Conservation (phyloP, 2,797 vertebrate genomes). For the Leptodactylus fallax region DNA sequence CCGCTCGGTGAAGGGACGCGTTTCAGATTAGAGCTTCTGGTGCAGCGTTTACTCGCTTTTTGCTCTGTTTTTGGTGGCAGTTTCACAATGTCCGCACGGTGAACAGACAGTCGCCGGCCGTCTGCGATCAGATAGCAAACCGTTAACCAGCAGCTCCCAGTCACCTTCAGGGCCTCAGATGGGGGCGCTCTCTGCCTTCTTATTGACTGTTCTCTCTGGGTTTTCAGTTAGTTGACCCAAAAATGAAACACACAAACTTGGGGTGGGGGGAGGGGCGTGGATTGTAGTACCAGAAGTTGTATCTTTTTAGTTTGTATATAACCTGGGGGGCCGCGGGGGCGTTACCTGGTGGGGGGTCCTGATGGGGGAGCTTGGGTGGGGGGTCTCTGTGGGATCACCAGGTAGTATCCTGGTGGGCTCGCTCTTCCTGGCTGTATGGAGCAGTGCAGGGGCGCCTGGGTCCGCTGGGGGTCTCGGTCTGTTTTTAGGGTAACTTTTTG, state of each 20-base stretch:
- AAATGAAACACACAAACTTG: not conserved
- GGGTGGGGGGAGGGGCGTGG: not conserved
- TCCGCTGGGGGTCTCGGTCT: not conserved
- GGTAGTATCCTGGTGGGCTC: not conserved
- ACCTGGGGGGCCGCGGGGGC: not conserved
- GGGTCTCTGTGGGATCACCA: too few relatives aligned
- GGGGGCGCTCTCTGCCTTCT: not conserved
- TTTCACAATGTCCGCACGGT: not conserved
- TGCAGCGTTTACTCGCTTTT: conserved; percentile 1
- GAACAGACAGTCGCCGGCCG: not conserved
- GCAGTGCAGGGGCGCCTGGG: not conserved
- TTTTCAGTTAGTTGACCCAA: not conserved
- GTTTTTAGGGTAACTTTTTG: not conserved
- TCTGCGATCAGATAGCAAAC: not conserved
- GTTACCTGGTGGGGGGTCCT: too few relatives aligned
- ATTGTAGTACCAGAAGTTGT: not conserved
- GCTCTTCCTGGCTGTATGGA: too few relatives aligned
- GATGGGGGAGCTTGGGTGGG: too few relatives aligned
- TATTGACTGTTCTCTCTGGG: conserved; percentile 6
- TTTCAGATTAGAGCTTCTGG: conserved; percentile 32
- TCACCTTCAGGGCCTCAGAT: too few relatives aligned
- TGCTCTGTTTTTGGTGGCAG: conserved; percentile 24
- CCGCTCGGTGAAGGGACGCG: conserved; percentile 44
- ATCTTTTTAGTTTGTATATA: conserved; percentile 14
- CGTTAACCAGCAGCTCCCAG: conserved; percentile 37